Base-by-base conservation (phyloP, 2,113 vertebrate genomes). In the Nannospalax galili region DNA sequence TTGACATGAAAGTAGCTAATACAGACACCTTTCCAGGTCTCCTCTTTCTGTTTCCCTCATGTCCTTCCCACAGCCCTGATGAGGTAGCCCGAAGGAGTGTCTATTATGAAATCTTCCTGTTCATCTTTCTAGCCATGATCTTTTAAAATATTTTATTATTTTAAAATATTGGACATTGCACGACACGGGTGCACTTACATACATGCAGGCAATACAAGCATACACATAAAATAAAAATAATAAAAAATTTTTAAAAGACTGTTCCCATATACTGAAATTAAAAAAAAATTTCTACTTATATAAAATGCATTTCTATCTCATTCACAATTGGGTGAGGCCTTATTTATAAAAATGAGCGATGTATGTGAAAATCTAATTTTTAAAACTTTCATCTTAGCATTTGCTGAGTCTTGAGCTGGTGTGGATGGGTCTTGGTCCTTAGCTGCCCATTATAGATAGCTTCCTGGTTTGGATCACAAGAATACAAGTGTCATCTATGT, bases 391-490 rank as follows among this genome's bases (percentile, higher is more conserved):
- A 74, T 81, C 40, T 70, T 10, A 22, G 16, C 70, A 45, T 94
- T 58, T 88, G 26, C 78, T 69, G 88, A 87, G 12, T 19, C 65
- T 69, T 28, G 12, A 69, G 45, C 42, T 42, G 8, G 17, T 1
- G 0, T 0, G 1, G 40, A 4, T 72, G 10, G 45, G 22, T n/a
- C 4, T 3, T 81, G 7, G 5, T 32, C 62, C 32, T 12, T 15
- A 56, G 56, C 72, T 90, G 9, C n/a, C 60, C 80, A 52, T 6
- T 52, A 52, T n/a, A n/a, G 75, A 45, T 16, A 5, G 28, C 86
- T 84, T 84, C 69, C 78, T 90, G 82, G 77, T 86, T 78, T 45
- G 28, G 12, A 4, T 81, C 78, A 30, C 32, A 26, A 81, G 35
- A 24, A 26, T 58, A 35, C 0, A n/a, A 64, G 37, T 16, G 10